A percentile compares a stretch with the other conserved stretches of the same genome.
phyloP scores from a whole-genome alignment of 2,888 invertebrate species.

The Pristionchus exspectatus region DNA sequence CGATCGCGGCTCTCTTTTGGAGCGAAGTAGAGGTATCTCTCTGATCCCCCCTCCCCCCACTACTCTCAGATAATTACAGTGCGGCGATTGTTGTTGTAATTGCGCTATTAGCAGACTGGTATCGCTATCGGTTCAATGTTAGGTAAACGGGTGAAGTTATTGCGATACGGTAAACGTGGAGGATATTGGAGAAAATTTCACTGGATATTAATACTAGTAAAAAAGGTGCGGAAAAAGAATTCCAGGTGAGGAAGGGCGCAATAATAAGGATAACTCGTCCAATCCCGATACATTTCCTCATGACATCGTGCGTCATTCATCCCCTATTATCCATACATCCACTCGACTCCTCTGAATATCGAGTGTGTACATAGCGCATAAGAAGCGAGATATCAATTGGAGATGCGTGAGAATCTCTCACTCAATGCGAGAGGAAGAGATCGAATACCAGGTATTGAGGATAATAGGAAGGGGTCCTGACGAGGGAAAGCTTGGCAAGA shows the following conservation, averaged over 20 bases:
- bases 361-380: conserved; percentile 48
- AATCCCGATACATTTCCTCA: background rate
- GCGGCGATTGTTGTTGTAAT: conserved; percentile 24
- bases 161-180: background rate
- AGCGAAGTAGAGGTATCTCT: conserved; percentile 9
- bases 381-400: conserved; percentile 51
- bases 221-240: no score
- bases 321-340: conserved; percentile 5
- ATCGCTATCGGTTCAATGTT: conserved; percentile 46
- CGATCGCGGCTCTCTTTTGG: conserved; percentile 28
- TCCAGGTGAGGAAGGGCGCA: no score
- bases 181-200: no score
- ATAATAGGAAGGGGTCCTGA: background rate
- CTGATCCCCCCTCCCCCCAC: conserved; percentile 10
- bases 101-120: conserved; percentile 47
- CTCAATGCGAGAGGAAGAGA: background rate
- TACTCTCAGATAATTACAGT: conserved; percentile 41
- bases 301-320: conserved; percentile 5
- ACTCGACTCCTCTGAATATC: conserved; percentile 32
- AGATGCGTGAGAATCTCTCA: conserved; percentile 48
- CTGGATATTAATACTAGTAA: no score
- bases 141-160: background rate
- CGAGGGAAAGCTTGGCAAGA: background rate
- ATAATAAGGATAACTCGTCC: background rate
- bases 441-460: background rate